Conservation (phyloP, 2,113 vertebrate species). For the Trematomus loennbergii region DNA sequence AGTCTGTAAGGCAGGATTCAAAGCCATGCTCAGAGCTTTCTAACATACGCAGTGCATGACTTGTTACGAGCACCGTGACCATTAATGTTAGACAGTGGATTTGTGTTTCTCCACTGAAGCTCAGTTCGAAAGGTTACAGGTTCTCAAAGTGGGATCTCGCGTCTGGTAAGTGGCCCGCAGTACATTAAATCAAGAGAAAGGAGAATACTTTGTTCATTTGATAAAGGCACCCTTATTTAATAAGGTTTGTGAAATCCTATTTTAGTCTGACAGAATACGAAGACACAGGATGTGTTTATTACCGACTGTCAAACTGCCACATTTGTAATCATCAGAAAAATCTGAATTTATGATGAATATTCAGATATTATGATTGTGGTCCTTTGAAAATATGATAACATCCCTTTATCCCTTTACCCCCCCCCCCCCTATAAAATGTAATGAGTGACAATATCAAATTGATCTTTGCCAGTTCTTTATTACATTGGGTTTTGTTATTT, state of each 20-base stretch:
- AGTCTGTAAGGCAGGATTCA: conserved; percentile 5
- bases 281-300: conserved; percentile 12
- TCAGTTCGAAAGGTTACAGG: neutral
- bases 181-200: neutral
- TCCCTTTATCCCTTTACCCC: neutral
- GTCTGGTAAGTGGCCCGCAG: neutral
- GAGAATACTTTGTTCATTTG: neutral
- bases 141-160: neutral
- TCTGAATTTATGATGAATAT: neutral
- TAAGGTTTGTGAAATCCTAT: conserved; percentile 25
- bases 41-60: conserved; percentile 28
- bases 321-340: neutral
- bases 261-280: neutral
- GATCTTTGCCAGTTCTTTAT: neutral
- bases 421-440: no score
- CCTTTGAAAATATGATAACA: neutral
- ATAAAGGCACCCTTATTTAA: conserved; percentile 23
- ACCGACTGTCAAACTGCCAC: neutral
- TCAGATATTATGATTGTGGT: neutral
- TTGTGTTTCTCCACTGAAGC: neutral
- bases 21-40: neutral
- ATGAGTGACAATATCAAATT: neutral
- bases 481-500: neutral
- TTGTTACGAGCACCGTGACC: conserved; percentile 37
- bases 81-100: conserved; percentile 20